A percentile compares a stretch with the other conserved stretches of the same genome.
These are phyloP conservation scores for Danaus melanippus DNA, from an alignment of 1,140 invertebrate genomes.

Conservation along the genomic window DNA sequence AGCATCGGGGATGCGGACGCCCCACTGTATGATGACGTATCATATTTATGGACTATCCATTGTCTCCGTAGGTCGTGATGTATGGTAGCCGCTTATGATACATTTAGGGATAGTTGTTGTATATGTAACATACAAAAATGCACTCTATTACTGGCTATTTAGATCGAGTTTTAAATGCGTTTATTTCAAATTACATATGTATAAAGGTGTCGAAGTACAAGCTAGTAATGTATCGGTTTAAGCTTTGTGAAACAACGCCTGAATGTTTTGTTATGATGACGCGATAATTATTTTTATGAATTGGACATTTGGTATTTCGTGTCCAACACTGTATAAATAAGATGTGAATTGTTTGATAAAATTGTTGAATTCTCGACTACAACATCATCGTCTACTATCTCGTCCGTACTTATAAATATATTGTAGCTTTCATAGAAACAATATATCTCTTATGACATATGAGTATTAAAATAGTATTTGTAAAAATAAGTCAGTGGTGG, in stretches of 20 bases:
- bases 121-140: conserved; percentile 4
- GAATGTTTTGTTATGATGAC: conserved; percentile 13
- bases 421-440: too few species aligned
- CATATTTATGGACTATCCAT: conserved; percentile 51
- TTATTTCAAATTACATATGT: conserved; percentile 15
- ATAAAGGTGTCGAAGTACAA: conserved; percentile 12
- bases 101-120: conserved; percentile 24
- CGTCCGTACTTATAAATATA: too few species aligned
- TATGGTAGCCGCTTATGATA: conserved; percentile 26
- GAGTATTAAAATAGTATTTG: too few species aligned
- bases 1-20: conserved; percentile 42
- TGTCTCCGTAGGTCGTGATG: conserved; percentile 50
- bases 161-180: neutral
- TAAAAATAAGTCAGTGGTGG: too few species aligned
- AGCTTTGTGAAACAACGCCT: conserved; percentile 17
- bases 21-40: conserved; percentile 47
- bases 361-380: too few species aligned
- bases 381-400: too few species aligned
- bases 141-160: neutral
- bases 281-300: conserved; percentile 11
- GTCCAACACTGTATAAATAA: too few species aligned
- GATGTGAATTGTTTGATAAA: too few species aligned
- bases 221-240: conserved; percentile 18
- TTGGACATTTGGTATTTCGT: neutral
- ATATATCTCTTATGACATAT: too few species aligned